Evolutionary conservation across 2,888 invertebrate species (phyloP).

Genomic region (Holacanthella duospinosa): DNA sequence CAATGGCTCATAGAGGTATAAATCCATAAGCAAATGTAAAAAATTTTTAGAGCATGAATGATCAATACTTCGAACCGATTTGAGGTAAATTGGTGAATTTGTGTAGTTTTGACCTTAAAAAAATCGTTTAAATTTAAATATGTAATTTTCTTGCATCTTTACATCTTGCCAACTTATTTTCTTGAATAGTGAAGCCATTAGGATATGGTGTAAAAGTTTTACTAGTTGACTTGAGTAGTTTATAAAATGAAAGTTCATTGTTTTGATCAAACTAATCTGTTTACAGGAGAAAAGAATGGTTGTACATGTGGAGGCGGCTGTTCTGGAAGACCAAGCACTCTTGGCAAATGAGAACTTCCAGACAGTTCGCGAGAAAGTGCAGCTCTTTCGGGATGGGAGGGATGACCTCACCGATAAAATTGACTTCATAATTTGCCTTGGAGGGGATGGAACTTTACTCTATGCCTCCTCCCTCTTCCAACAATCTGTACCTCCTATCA

Average conservation of each 20-base stretch:
- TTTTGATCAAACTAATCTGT: conserved; percentile 1
- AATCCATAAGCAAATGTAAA: conserved; percentile 40
- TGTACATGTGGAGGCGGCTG: conserved; percentile 84
- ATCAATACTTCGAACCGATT: too few relatives aligned
- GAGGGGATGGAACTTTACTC: conserved; percentile 91
- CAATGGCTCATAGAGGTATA: conserved; percentile 86
- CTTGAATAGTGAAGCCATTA: too few relatives aligned
- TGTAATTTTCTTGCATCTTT: too few relatives aligned
- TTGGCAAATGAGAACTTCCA: conserved; percentile 63
- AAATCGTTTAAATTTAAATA: too few relatives aligned
- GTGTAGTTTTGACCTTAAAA: too few relatives aligned
- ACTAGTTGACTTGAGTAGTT: too few relatives aligned
- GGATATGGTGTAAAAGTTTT: too few relatives aligned
- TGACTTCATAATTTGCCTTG: conserved; percentile 91
- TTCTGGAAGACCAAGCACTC: conserved; percentile 70
- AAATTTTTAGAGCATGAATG: too few relatives aligned
- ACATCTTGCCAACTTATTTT: neutral
- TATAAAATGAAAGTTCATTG: neutral
- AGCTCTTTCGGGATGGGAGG: conserved; percentile 74
- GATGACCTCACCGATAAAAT: conserved; percentile 93
- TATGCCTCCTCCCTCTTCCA: conserved; percentile 59
- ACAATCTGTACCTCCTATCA: conserved; percentile 93
- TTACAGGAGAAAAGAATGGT: conserved; percentile 87
- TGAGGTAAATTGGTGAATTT: too few relatives aligned
- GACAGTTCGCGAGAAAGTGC: conserved; percentile 67